Base-by-base conservation (phyloP, 2,113 vertebrate species). In the Crotalus horridus region DNA sequence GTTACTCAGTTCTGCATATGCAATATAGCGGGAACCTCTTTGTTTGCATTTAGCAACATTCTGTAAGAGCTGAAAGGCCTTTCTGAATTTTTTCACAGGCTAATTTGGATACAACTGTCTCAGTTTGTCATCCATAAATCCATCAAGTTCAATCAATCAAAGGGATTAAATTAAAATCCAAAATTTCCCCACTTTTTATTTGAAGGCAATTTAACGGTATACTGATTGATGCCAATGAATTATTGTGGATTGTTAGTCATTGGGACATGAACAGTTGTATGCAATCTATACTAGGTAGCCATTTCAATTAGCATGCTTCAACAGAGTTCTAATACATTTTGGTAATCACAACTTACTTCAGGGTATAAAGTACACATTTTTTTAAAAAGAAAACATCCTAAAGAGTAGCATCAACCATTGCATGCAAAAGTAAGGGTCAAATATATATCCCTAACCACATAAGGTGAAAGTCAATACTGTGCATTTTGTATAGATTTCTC, bases 161-260 rank as follows among this genome's bases (percentile, higher is more conserved):
- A 93, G n/a, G 39, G 20, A 10, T 53, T 90, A 86, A 90, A 93
- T 93, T 93, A 93, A 90, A 90, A 90, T n/a, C 88, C 92, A 87
- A 87, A 81, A 29, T 87, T 33, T 90, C n/a, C 88, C 56, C 61
- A 55, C 29, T 61, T 89, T 93, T 81, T 23, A 92, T 89, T 86
- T 90, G 26, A 93, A 93, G 81, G 59, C 46, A 90, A 90, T 88
- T 87, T 90, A 90, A 90, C 4, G 12, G 29, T 85, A 46, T 29
- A 93, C 85, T 58, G 33, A 39, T 54, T 23, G 88, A 61, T 26
- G 46, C 55, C 15, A 56, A 81, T 59, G 56, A 90, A 86, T 90
- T 86, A 93, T 64, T n/a, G 39, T 86, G 74, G 56, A 64, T 86
- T 86, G 69, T 39, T 89, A 13, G 39, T 61, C 88, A 29, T 17